Evolutionary conservation across 2,113 vertebrate species (phyloP), one percentile per base, ranked within the genome.

Genomic region (Nematolebias whitei): DNA sequence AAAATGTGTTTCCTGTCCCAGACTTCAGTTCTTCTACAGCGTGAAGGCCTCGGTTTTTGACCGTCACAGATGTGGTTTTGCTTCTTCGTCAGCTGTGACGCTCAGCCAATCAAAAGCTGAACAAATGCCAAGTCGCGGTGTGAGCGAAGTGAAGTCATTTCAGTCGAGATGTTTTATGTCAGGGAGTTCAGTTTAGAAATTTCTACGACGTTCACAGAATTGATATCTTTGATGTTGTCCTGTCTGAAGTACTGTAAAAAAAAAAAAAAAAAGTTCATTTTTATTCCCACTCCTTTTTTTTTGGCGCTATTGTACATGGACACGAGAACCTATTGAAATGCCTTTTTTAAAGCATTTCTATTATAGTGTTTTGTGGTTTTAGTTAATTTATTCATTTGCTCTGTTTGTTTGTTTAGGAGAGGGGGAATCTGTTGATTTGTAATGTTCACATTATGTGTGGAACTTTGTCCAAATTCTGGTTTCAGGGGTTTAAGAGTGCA

Each of bases 171-270:
- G 60, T 78, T 86, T 65, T 76, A 87, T 84, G 85, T 90, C 87
- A 84, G 86, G 87, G 87, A 89, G 75, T 83, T 88, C 78, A 71
- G 68, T 83, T 88, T 81, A 73, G 35, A 75, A 82, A 77, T 81
- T 68, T 5, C 77, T 83, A 86, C 85, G 73, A 87, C 76, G 70
- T 76, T 84, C 60, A 76, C 74, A 66, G 71, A 54, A 77, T 84
- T 70, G 68, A 84, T 85, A 86, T 88, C 66, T 83, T 84, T 85
- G 78, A 84, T 80, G 78, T 85, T 79, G 80, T 82, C 80, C 86
- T 84, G 83, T 91, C 82, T 88, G 68, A 84, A 88, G 83, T 87
- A 82, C 84, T 86, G 80, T 90, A 83, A 68, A 86, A 47, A 41
- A 41, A 41, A n/a, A n/a, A n/a, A n/a, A n/a, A n/a, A n/a, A n/a